These are phyloP conservation scores for Myrmophylax atrothorax DNA, from an alignment of 2,113 vertebrate genomes.

Conservation along the genomic window DNA sequence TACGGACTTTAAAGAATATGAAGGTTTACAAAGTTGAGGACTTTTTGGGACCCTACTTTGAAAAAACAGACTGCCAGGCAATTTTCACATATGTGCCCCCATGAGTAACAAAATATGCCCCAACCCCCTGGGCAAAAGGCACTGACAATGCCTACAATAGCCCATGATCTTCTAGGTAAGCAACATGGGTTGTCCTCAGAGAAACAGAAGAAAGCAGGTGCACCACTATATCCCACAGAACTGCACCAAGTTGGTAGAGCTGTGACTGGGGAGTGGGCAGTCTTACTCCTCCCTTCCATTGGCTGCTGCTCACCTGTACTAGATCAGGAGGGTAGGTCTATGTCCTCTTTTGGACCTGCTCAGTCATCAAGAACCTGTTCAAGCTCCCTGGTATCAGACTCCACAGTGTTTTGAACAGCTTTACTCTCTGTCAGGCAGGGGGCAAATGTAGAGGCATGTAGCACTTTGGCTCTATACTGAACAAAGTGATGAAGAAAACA, in stretches of 20 bases:
- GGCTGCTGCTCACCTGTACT: neutral
- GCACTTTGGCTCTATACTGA: neutral
- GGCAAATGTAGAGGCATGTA: neutral
- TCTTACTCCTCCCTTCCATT: neutral
- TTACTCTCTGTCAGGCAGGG: neutral
- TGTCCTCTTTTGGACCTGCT: neutral
- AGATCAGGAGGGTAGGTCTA: neutral
- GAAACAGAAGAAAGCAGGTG: neutral
- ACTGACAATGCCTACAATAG: neutral
- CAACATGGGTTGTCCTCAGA: neutral
- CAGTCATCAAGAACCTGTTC: neutral
- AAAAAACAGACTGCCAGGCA: neutral
- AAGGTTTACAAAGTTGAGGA: neutral
- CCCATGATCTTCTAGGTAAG: neutral
- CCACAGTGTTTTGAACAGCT: neutral
- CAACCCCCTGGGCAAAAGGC: accelerated
- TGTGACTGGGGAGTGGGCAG: accelerated
- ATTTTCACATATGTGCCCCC: neutral
- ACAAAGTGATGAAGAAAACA: neutral
- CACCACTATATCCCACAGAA: neutral
- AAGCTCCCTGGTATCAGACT: neutral
- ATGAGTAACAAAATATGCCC: neutral
- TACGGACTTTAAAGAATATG: neutral
- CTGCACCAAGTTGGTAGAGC: accelerated
- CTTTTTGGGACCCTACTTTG: accelerated